A percentile compares a stretch with the other conserved stretches of the same genome.
Conservation (phyloP, 2,113 vertebrate genomes). For the Coracopsis vasa region DNA sequence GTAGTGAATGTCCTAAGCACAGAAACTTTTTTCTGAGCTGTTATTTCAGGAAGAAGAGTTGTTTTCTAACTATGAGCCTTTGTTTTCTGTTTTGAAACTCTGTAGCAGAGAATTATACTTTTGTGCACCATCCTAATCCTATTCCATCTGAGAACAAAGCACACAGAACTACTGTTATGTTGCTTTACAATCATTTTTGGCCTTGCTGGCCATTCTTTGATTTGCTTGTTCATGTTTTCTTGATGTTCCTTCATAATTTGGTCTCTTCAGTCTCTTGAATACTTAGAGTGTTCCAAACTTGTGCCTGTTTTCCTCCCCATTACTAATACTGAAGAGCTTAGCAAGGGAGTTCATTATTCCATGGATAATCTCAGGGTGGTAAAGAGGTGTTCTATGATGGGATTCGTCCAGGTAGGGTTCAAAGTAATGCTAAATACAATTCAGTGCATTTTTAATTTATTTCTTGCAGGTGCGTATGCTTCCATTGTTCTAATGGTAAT, state of each 20-base stretch:
- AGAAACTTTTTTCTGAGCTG: slow-evolving; percentile 7
- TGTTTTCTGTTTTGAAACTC: slow-evolving; percentile 38
- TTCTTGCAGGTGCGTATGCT: background rate
- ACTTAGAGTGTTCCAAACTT: background rate
- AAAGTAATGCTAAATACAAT: slow-evolving; percentile 31
- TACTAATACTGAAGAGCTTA: background rate
- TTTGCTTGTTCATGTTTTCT: background rate
- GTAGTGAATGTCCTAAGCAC: background rate
- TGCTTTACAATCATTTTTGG: background rate
- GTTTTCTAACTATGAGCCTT: slow-evolving; percentile 49
- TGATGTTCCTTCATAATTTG: background rate
- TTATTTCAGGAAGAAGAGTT: slow-evolving; percentile 24
- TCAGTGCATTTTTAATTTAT: background rate
- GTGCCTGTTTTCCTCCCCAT: background rate
- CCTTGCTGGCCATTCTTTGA: background rate
- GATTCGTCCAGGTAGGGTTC: background rate
- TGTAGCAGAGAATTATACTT: slow-evolving; percentile 14
- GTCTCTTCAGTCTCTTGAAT: background rate
- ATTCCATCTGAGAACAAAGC: background rate
- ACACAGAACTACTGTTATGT: background rate
- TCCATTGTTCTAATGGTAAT: background rate
- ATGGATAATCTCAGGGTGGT: background rate
- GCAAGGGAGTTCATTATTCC: background rate
- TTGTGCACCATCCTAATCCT: slow-evolving; percentile 13
- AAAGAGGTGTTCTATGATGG: background rate